A percentile compares a stretch with the other conserved stretches of the same genome.
phyloP scores from a whole-genome alignment of 1,140 invertebrate species.

The Oryzaephilus surinamensis region DNA sequence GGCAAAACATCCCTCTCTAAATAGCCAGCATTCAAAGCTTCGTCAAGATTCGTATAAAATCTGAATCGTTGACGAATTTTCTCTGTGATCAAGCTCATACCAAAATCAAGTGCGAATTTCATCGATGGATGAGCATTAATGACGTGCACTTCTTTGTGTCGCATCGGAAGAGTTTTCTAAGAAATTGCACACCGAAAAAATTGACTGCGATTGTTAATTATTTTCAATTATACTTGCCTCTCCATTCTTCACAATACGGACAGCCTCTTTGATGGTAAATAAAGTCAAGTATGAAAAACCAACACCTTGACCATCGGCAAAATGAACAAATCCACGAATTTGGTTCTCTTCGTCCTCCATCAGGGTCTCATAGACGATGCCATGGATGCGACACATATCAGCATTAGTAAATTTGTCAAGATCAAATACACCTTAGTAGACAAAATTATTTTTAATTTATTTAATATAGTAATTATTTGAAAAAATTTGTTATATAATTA shows the following conservation, averaged over 20 bases:
- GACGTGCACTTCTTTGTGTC: conserved; percentile 73
- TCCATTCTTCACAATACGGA: conserved; percentile 67
- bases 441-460: too few species aligned
- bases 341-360: conserved; percentile 76
- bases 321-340: conserved; percentile 60
- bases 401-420: conserved; percentile 64
- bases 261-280: conserved; percentile 64
- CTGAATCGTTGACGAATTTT: conserved; percentile 68
- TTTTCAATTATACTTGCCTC: conserved; percentile 44
- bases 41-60: conserved; percentile 53
- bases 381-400: conserved; percentile 69
- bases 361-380: conserved; percentile 64
- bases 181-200: too few species aligned
- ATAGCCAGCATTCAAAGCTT: conserved; percentile 39
- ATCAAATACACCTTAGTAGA: conserved; percentile 60
- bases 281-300: conserved; percentile 63
- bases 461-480: too few species aligned
- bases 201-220: too few species aligned
- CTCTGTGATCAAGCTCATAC: conserved; percentile 67
- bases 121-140: conserved; percentile 66
- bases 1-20: conserved; percentile 61
- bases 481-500: too few species aligned
- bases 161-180: conserved; percentile 70
- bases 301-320: conserved; percentile 59
- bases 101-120: conserved; percentile 70